These are phyloP conservation scores for Macquaria australasica DNA, from an alignment of 2,113 vertebrate genomes.

Conservation along the genomic window DNA sequence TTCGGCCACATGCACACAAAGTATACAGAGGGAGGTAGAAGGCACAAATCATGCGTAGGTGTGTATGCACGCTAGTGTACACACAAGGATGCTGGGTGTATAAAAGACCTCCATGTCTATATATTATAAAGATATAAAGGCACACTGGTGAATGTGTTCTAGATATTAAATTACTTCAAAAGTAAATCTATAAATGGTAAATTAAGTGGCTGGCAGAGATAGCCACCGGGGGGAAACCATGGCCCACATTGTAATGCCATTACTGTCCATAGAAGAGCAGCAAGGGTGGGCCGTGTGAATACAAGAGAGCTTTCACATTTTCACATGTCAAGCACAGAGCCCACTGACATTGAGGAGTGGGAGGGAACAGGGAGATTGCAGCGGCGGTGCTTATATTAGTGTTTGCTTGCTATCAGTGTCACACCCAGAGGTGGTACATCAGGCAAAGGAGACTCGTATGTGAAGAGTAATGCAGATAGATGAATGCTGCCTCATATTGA, in stretches of 20 bases:
- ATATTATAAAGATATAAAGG: conserved; percentile 49
- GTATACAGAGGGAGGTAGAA: conserved; percentile 46
- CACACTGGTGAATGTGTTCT: conserved; percentile 38
- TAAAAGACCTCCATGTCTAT: conserved; percentile 21
- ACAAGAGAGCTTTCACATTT: conserved; percentile 50
- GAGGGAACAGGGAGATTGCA: background rate
- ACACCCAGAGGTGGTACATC: conserved; percentile 43
- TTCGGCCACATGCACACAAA: conserved; percentile 59
- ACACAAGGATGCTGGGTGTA: conserved; percentile 7
- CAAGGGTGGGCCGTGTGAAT: conserved; percentile 25
- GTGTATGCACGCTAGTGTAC: conserved; percentile 28
- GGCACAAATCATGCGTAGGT: conserved; percentile 49
- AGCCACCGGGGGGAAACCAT: conserved; percentile 48
- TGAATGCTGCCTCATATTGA: conserved; percentile 55
- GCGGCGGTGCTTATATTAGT: conserved; percentile 10
- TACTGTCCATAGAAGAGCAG: conserved; percentile 53
- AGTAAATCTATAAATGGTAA: conserved; percentile 78
- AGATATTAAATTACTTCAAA: conserved; percentile 76
- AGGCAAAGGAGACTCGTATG: conserved; percentile 21
- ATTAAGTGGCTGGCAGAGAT: conserved; percentile 66
- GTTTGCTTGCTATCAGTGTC: conserved; percentile 7
- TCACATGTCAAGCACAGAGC: conserved; percentile 43
- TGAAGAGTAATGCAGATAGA: conserved; percentile 40
- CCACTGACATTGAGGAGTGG: conserved; percentile 5
- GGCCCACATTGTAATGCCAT: conserved; percentile 65